Conservation (phyloP, 2,888 invertebrate species). For the Glaucopsyche alexis region DNA sequence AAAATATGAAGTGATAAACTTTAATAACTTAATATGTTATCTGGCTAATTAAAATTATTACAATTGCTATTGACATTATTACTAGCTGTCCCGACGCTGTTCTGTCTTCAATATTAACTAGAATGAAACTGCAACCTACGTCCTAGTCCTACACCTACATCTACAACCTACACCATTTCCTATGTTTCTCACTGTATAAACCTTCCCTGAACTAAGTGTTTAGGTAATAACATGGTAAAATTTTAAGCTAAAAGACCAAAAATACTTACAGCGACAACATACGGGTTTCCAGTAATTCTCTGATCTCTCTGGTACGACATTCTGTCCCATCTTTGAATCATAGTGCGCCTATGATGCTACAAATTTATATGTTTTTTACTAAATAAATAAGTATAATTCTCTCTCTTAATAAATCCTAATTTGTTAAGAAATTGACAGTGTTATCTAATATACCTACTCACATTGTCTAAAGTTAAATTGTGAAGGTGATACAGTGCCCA, state of each 20-base stretch:
- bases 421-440: slow-evolving; percentile 38
- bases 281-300: slow-evolving; percentile 81
- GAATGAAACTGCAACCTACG: too few relatives aligned
- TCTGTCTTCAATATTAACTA: too few relatives aligned
- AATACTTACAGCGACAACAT: slow-evolving; percentile 77
- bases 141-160: too few relatives aligned
- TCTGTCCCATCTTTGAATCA: slow-evolving; percentile 75
- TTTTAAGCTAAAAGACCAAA: slow-evolving; percentile 23
- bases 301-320: slow-evolving; percentile 81
- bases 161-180: too few relatives aligned
- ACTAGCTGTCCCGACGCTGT: too few relatives aligned
- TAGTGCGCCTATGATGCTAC: slow-evolving; percentile 79
- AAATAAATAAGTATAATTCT: slow-evolving; percentile 40
- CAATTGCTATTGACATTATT: too few relatives aligned
- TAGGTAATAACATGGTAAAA: too few relatives aligned
- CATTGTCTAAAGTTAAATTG: slow-evolving; percentile 81
- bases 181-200: too few relatives aligned
- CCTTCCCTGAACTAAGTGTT: too few relatives aligned
- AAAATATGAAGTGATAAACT: too few relatives aligned
- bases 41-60: too few relatives aligned
- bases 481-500: slow-evolving; percentile 82
- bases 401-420: neutral
- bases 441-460: slow-evolving; percentile 80
- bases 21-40: too few relatives aligned
- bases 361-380: neutral